Conservation (phyloP, 1,140 invertebrate genomes). For the Trachymyrmex cornetzi region DNA sequence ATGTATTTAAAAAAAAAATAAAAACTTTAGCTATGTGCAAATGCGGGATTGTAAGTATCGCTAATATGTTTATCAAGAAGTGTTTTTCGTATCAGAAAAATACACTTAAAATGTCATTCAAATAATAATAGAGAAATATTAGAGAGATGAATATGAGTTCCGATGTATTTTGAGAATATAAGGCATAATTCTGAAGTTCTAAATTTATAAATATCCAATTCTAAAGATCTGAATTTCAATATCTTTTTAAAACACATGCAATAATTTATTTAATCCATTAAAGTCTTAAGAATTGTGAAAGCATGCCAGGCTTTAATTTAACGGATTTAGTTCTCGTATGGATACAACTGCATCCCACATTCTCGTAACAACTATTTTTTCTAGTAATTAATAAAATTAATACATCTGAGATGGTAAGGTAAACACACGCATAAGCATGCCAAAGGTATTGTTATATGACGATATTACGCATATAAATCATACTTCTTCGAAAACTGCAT, state of each 20-base stretch:
- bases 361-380: background rate
- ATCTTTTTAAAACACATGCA: background rate
- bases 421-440: background rate
- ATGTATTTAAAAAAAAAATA: slow-evolving; percentile 1
- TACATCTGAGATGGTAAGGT: background rate
- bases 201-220: slow-evolving; percentile 9
- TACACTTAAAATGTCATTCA: background rate
- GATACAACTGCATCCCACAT: background rate
- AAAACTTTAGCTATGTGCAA: background rate
- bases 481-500: background rate
- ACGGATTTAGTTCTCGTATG: background rate
- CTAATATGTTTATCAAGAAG: background rate
- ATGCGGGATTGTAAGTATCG: background rate
- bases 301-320: background rate
- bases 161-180: background rate
- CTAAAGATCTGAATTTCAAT: slow-evolving; percentile 7
- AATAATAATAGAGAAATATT: background rate
- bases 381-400: background rate
- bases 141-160: background rate
- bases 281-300: background rate
- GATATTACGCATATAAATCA: background rate
- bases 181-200: background rate
- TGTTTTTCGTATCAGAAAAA: background rate
- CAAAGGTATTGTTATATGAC: background rate
- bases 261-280: background rate